Conservation (phyloP, 2,113 vertebrate species). For the Echinops telfairi region DNA sequence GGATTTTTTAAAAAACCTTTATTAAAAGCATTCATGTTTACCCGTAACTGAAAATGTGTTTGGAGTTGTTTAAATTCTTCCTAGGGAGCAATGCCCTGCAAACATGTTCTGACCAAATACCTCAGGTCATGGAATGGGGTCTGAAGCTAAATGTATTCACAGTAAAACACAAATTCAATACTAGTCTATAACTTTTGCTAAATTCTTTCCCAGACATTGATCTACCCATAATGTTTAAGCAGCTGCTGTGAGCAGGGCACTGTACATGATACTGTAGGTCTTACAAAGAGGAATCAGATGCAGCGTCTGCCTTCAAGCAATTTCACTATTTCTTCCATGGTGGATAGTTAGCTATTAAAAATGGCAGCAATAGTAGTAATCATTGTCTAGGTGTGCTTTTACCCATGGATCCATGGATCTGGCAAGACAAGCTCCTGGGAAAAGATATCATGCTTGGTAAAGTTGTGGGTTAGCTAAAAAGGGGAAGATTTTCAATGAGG, state of each 20-base stretch:
- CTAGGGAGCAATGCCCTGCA: constrained; percentile 13
- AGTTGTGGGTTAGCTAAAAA: too few relatives aligned
- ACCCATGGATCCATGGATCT: too few relatives aligned
- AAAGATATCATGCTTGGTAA: too few relatives aligned
- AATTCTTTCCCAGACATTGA: not conserved
- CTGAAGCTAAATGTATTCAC: constrained; percentile 52
- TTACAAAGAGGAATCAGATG: not conserved
- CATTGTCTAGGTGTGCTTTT: not conserved
- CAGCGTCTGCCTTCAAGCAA: not conserved
- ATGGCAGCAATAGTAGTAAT: constrained; percentile 28
- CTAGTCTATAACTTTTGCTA: not conserved
- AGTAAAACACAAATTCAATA: constrained; percentile 52
- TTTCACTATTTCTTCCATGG: not conserved
- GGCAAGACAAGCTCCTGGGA: too few relatives aligned
- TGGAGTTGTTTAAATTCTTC: constrained; percentile 61
- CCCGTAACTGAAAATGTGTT: constrained; percentile 61
- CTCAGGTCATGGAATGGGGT: constrained; percentile 24
- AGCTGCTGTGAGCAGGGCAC: not conserved
- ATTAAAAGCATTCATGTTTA: constrained; percentile 75
- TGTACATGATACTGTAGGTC: not conserved
- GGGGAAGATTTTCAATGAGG: too few relatives aligned
- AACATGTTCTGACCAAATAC: constrained; percentile 51
- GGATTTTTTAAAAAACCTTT: constrained; percentile 42
- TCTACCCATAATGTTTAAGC: constrained; percentile 18
- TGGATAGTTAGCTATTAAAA: not conserved